Base-by-base conservation (phyloP, 2,797 vertebrate species). In the Sebastes hopkinsi region DNA sequence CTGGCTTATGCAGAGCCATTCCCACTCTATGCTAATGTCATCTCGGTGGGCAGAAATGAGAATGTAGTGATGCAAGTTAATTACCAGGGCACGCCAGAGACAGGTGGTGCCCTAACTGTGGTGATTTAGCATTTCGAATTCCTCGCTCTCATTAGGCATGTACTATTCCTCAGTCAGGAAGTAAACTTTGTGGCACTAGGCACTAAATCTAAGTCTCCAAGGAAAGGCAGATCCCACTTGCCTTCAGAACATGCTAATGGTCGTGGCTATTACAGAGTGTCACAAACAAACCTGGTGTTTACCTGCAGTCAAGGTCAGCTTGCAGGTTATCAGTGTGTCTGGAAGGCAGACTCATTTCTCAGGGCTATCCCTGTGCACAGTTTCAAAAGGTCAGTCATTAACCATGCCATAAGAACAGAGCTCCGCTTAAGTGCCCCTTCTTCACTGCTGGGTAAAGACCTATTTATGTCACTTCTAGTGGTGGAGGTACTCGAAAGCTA, bases 231-330 rank as follows among this genome's bases (percentile, higher is more conserved):
- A 75, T 82, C 86, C 83, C 81, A 34, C 56, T 74, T 78, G 82
- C 68, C 80, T 83, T 72, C 52, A 30, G 77, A 86, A 88, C 81
- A 88, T 79, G 73, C 72, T 87, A 90, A 92, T 85, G 83, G 82
- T 34, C 55, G 18, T 18, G 34, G 54, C 67, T 72, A 29, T 86
- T 86, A 86, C 71, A 86, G 72, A 67, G 74, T 87, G 83, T 88
- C 92, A 89, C 92, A 96, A 96, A 97, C 95, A 96, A 89, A 82
- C 68, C 78, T 56, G 79, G 27, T 89, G 94, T 96, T 96, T 96
- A 92, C 91, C 78, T 89, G 88, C 87, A 90, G 85, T 94, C 95
- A 96, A 97, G 95, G 96, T 96, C 95, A 93, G 83, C 66, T 74
- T 72, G 70, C 22, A 38, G 88, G 93, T 93, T 94, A 95, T 95